Base-by-base conservation (phyloP, 2,888 invertebrate species). In the Herminia tarsipennalis region DNA sequence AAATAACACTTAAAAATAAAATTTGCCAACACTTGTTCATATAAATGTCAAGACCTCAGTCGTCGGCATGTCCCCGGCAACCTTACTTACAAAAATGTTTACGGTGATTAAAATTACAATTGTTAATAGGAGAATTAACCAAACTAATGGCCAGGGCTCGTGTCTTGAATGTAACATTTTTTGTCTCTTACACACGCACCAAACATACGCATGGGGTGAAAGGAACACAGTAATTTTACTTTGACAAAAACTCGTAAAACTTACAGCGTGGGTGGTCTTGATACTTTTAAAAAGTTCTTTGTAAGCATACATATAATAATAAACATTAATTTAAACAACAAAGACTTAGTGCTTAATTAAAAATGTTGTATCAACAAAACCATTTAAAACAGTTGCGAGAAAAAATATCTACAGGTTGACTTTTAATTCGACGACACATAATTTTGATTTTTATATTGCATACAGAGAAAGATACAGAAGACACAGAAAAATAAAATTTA, bases 191-290 rank as follows among this genome's bases (percentile, higher is more conserved):
- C 49, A 4, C 54, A 57, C 64, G 9, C 27, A 37, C 1, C 2
- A 6, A 10, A 14, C 36, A 21, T 47, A 33, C 24, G 33, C 32
- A 51, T 38, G 57, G 73, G 76, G 83, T 84, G 83, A 85, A 83
- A 83, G 83, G 83, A 79, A 75, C 60, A 53, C 52, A 57, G 68
- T 60, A 51, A 74, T 74, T 76, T 79, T 80, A 70, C 61, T 68
- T 74, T 76, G 69, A 74, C 70, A 72, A 76, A 77, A 76, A 70
- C 64, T 62, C 61, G 56, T 56, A 48, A 56, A 58, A 63, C 61
- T 46, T 36, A 27, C 25, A 33, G 47, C 18, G 39, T 27, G 13
- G 49, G 14, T 34, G 6, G 35, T 82, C 64, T 86, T 84, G 84
- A 79, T 82, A 77, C 76, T 83, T 76, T 28, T 5, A 13, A 9